Conservation (phyloP, 2,113 vertebrate genomes). For the Glaucidium brasilianum region DNA sequence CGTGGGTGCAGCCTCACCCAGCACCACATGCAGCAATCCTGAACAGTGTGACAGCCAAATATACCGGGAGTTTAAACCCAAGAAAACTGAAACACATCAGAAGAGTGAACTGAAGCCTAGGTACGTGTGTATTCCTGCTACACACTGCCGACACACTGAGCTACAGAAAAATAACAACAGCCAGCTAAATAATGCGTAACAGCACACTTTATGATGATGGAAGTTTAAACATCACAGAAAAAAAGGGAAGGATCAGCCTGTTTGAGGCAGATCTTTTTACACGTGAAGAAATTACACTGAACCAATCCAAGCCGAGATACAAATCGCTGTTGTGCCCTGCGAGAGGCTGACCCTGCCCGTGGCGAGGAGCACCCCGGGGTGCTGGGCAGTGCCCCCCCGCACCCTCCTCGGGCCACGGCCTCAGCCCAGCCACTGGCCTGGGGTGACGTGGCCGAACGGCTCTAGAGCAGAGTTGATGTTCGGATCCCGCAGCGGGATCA, state of each 20-base stretch:
- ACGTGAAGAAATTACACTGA: background rate
- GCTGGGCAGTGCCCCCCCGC: background rate
- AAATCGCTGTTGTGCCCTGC: background rate
- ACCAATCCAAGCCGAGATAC: background rate
- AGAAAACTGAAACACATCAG: background rate
- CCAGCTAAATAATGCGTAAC: background rate
- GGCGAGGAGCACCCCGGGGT: fast-evolving
- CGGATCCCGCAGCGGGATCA: fast-evolving
- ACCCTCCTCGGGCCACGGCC: fast-evolving
- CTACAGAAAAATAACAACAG: background rate
- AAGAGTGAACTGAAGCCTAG: background rate
- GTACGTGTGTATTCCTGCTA: background rate
- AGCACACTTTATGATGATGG: background rate
- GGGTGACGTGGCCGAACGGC: background rate
- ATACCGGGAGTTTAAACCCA: background rate
- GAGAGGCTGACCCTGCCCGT: fast-evolving
- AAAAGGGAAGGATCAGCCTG: background rate
- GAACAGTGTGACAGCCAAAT: fast-evolving
- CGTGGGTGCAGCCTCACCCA: fast-evolving
- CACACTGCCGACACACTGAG: background rate
- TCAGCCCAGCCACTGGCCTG: background rate
- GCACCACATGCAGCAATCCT: background rate
- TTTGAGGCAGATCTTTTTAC: background rate
- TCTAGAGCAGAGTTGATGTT: background rate
- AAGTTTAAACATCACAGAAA: background rate